Conservation (phyloP, 2,113 vertebrate species). For the Cichladusa arquata region DNA sequence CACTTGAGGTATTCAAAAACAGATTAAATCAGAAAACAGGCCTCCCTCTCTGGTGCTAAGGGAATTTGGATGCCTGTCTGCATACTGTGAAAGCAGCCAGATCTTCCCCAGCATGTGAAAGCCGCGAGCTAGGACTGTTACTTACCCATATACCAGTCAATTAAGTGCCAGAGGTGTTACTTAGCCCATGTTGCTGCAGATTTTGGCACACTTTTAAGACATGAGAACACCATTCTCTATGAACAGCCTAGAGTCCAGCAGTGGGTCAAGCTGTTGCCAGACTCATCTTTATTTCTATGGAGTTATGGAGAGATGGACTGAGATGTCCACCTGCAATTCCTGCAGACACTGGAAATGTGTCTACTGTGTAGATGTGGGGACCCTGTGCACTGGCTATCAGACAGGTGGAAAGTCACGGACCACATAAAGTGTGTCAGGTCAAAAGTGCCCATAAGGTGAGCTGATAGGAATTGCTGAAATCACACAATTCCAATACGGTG, state of each 20-base stretch:
- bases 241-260: not conserved
- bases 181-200: not conserved
- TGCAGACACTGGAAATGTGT: not conserved
- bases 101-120: not conserved
- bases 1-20: constrained; percentile 21
- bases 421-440: not conserved
- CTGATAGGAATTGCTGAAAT: not conserved
- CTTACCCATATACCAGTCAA: not conserved
- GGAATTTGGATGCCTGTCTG: not conserved
- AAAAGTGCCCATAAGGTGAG: not conserved
- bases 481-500: accelerated
- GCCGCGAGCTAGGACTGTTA: not conserved
- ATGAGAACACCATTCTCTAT: not conserved
- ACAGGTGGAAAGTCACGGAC: not conserved
- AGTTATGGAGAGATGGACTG: not conserved
- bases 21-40: not conserved
- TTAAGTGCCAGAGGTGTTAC: not conserved
- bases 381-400: accelerated
- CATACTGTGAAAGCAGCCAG: not conserved
- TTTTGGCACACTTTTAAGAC: not conserved
- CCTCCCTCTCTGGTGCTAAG: not conserved
- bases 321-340: not conserved
- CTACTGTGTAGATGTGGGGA: not conserved
- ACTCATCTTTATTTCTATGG: not conserved
- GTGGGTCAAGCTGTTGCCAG: not conserved